Evolutionary conservation across 2,113 vertebrate genomes (phyloP).

Genomic region (Stegastes partitus): DNA sequence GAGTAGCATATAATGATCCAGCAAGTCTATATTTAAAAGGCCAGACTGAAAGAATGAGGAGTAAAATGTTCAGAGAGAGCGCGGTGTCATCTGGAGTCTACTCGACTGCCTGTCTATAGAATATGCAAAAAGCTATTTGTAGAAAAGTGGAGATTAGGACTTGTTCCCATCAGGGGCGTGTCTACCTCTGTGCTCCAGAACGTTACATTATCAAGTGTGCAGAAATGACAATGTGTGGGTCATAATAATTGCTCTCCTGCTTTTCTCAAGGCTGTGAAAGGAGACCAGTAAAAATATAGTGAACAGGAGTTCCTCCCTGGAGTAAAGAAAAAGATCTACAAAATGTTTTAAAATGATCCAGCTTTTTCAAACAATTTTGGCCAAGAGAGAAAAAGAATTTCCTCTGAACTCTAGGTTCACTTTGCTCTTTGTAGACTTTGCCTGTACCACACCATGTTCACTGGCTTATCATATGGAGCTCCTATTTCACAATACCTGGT

Average conservation of each 20-base stretch:
- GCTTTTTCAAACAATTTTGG: not conserved
- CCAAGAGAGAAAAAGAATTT: too few species aligned
- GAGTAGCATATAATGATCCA: constrained; percentile 15
- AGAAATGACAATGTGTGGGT: constrained; percentile 44
- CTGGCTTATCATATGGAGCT: not conserved
- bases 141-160: constrained; percentile 46
- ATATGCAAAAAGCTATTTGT: constrained; percentile 42
- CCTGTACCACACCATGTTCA: not conserved
- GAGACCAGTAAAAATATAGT: constrained; percentile 1
- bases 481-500: too few species aligned
- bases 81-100: constrained; percentile 25
- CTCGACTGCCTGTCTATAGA: constrained; percentile 17
- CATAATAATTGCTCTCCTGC: constrained; percentile 52
- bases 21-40: constrained; percentile 36
- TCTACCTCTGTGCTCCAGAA: constrained; percentile 29
- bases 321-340: not conserved
- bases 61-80: constrained; percentile 19
- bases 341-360: not conserved
- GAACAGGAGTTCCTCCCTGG: not conserved
- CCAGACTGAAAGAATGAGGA: constrained; percentile 4
- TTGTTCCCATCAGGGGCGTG: constrained; percentile 41
- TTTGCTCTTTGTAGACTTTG: not conserved
- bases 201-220: constrained; percentile 46
- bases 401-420: not conserved
- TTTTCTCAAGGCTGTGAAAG: constrained; percentile 7